Conservation (phyloP, 2,113 vertebrate species). For the Sinocyclocheilus anophthalmus region DNA sequence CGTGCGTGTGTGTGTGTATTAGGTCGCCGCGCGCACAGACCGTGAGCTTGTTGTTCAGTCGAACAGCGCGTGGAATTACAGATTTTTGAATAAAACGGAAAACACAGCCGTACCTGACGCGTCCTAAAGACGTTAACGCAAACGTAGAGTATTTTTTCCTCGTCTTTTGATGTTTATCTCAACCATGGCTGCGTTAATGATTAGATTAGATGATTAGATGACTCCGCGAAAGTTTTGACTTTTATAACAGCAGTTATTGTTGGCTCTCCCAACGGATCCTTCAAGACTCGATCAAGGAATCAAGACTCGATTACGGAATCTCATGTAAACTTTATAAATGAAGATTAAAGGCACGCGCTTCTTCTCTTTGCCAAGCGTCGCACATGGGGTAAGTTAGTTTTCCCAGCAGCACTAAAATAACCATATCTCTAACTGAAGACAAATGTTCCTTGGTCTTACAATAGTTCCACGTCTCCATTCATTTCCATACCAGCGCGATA, state of each 20-base stretch:
- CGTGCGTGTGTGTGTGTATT: not conserved
- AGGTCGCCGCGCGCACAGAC: constrained; percentile 2
- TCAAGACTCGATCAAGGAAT: constrained; percentile 19
- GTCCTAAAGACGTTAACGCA: not conserved
- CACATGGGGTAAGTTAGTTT: constrained; percentile 74
- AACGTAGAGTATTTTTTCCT: not conserved
- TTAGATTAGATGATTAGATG: constrained; percentile 51
- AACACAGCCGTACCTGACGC: not conserved
- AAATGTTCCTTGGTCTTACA: no score
- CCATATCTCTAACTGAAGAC: not conserved
- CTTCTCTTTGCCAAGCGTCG: constrained; percentile 44
- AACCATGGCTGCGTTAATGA: constrained; percentile 66
- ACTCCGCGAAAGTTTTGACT: constrained; percentile 62
- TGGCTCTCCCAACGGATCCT: constrained; percentile 15
- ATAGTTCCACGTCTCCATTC: not conserved
- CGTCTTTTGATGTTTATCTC: not conserved
- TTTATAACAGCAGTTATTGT: constrained; percentile 34
- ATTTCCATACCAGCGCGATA: not conserved
- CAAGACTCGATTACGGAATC: constrained; percentile 2
- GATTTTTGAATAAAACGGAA: not conserved
- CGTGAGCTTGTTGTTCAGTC: constrained; percentile 62
- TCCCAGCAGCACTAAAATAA: not conserved
- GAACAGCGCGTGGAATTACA: constrained; percentile 30
- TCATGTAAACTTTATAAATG: constrained; percentile 61
- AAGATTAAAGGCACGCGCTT: constrained; percentile 48